Conservation (phyloP, 2,797 vertebrate species). For the Phylloscopus collybita region DNA sequence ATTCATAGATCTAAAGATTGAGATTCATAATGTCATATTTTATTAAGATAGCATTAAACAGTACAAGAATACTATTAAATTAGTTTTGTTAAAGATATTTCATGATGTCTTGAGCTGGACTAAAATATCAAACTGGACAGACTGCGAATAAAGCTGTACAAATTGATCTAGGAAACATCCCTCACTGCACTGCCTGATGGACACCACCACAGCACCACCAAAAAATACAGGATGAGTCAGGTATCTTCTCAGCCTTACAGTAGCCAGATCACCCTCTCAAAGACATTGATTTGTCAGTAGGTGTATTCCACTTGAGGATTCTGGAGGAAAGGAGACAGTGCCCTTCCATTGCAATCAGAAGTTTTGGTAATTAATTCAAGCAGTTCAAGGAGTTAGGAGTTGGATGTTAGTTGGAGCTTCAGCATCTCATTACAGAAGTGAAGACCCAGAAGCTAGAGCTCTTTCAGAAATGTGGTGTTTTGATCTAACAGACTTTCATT, state of each 20-base stretch:
- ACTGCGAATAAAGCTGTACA: background rate
- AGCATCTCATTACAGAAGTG: background rate
- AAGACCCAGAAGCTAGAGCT: background rate
- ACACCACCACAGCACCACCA: background rate
- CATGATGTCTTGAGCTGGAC: background rate
- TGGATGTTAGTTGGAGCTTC: background rate
- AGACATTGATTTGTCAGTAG: background rate
- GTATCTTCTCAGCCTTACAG: background rate
- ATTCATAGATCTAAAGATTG: background rate
- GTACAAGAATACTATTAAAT: background rate
- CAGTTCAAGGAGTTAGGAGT: background rate
- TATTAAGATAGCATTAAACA: background rate
- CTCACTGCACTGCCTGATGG: background rate
- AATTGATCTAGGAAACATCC: background rate
- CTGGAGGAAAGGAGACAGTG: background rate
- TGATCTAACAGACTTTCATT: background rate
- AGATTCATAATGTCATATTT: background rate
- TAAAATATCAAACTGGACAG: background rate
- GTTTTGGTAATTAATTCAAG: background rate
- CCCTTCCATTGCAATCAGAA: background rate
- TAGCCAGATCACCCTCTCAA: background rate
- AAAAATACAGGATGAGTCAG: background rate
- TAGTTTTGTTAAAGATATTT: background rate
- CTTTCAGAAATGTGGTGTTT: background rate
- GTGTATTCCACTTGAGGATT: background rate